These are phyloP conservation scores for Entosphenus tridentatus DNA, from an alignment of 2,113 vertebrate species.

Conservation along the genomic window DNA sequence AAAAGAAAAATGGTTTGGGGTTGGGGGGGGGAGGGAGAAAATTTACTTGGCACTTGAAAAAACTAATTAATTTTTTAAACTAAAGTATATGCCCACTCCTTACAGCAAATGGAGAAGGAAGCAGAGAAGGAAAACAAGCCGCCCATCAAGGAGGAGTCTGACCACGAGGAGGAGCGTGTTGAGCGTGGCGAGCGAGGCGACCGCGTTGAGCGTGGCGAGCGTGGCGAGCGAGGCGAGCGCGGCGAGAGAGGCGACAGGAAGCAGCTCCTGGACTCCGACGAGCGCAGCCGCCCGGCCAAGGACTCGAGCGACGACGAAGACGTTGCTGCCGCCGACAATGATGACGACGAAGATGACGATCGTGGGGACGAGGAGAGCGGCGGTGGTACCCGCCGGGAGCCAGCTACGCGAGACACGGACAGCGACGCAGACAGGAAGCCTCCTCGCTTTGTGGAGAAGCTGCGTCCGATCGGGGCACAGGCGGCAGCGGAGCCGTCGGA, in stretches of 20 bases:
- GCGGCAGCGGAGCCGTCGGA: slow-evolving; percentile 41
- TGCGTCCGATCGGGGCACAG: slow-evolving; percentile 61
- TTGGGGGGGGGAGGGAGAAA: background rate
- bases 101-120: slow-evolving; percentile 76
- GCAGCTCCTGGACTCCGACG: slow-evolving; percentile 52
- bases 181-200: background rate
- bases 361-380: too few species aligned
- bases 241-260: slow-evolving; percentile 42
- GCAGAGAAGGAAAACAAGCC: slow-evolving; percentile 72
- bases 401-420: too few species aligned
- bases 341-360: too few species aligned
- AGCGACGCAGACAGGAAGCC: too few species aligned
- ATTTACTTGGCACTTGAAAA: background rate
- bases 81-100: background rate
- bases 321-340: too few species aligned
- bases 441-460: slow-evolving; percentile 57
- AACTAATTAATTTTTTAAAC: too few species aligned
- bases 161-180: slow-evolving; percentile 17
- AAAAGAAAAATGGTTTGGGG: background rate
- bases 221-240: slow-evolving; percentile 21
- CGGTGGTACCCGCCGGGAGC: too few species aligned
- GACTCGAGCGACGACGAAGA: too few species aligned
- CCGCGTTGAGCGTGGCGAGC: slow-evolving; percentile 36
- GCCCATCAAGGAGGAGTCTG: slow-evolving; percentile 60
- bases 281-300: background rate